Conservation (phyloP, 2,113 vertebrate genomes). For the Coregonus clupeaformis region DNA sequence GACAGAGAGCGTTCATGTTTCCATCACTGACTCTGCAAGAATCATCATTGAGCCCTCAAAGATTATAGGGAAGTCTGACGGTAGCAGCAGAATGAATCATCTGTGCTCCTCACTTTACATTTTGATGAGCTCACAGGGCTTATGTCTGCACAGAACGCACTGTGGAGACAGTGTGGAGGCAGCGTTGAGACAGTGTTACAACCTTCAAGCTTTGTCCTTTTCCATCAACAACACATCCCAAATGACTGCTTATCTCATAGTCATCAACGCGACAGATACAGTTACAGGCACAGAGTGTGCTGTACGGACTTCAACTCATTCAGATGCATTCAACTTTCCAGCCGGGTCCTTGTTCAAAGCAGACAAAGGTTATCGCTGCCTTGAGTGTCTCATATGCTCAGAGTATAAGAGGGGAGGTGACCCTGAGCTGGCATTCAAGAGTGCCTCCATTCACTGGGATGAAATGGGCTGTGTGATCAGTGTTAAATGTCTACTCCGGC, state of each 20-base stretch:
- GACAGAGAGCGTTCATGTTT: background rate
- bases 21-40: background rate
- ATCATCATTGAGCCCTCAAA: background rate
- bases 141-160: background rate
- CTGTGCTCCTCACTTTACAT: background rate
- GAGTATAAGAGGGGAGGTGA: slow-evolving; percentile 21
- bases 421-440: background rate
- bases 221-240: background rate
- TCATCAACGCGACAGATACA: background rate
- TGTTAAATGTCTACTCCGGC: slow-evolving; percentile 51
- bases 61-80: background rate
- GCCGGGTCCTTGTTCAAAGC: background rate
- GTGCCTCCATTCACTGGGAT: slow-evolving; percentile 25
- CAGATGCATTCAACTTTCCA: background rate
- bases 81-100: background rate
- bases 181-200: too few species aligned
- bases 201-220: background rate
- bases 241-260: background rate
- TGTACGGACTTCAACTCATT: background rate
- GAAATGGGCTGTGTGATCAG: slow-evolving; percentile 50
- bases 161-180: background rate
- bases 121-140: slow-evolving; percentile 1
- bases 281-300: background rate
- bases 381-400: background rate
- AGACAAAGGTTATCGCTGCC: slow-evolving; percentile 2